These are phyloP conservation scores for Apodemia duryi DNA, from an alignment of 2,888 invertebrate genomes.

Conservation along the genomic window DNA sequence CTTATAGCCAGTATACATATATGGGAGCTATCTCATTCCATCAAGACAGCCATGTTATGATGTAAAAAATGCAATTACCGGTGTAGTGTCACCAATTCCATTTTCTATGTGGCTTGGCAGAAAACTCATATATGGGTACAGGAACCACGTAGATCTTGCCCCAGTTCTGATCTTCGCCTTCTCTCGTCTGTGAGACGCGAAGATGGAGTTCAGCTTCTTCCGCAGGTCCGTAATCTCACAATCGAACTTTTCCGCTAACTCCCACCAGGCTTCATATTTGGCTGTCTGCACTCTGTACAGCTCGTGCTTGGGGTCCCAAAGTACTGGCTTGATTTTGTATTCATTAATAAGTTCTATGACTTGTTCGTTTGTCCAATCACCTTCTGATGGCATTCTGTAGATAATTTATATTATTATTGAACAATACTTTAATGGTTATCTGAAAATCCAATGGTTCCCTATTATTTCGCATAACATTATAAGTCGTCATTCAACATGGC, in stretches of 20 bases:
- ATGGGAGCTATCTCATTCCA: too few relatives aligned
- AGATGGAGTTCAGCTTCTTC: slow-evolving; percentile 64
- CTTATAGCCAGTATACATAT: too few relatives aligned
- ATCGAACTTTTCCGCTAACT: slow-evolving; percentile 50
- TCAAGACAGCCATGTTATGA: too few relatives aligned
- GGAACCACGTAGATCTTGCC: slow-evolving; percentile 54
- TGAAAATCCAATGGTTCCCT: too few relatives aligned
- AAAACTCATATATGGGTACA: slow-evolving; percentile 56
- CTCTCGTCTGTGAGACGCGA: slow-evolving; percentile 66
- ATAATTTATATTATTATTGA: background rate
- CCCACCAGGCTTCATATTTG: slow-evolving; percentile 58
- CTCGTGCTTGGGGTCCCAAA: slow-evolving; percentile 55
- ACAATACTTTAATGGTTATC: too few relatives aligned
- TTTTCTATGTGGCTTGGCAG: slow-evolving; percentile 50
- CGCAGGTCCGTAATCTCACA: slow-evolving; percentile 57
- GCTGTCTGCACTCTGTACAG: slow-evolving; percentile 50
- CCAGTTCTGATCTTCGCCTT: slow-evolving; percentile 54
- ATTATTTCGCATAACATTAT: too few relatives aligned
- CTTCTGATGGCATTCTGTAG: slow-evolving; percentile 36
- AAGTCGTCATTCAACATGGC: too few relatives aligned
- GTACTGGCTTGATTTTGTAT: slow-evolving; percentile 46
- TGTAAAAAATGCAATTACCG: slow-evolving; percentile 6
- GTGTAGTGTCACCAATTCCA: background rate
- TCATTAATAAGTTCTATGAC: slow-evolving; percentile 50
- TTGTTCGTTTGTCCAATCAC: slow-evolving; percentile 57